Conservation (phyloP, 2,888 invertebrate species). For the Ditylenchus weischeri region DNA sequence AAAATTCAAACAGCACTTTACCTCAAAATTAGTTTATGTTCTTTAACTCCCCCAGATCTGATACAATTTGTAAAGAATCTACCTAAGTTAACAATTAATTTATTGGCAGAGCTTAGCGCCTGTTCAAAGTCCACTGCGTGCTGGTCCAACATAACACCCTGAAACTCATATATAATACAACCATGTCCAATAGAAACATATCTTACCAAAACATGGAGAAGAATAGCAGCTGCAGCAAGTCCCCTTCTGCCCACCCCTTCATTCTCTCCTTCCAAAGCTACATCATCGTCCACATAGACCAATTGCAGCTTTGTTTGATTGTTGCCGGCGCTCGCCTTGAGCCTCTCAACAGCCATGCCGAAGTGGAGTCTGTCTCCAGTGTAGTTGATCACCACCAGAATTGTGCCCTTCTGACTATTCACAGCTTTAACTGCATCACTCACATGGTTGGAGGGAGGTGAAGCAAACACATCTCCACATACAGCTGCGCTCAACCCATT, state of each 20-base stretch:
- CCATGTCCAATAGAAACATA: too few relatives aligned
- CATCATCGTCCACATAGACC: slow-evolving; percentile 71
- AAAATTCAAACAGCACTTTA: too few relatives aligned
- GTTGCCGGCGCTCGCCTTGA: slow-evolving; percentile 59
- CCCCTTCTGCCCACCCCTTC: slow-evolving; percentile 68
- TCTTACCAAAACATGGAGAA: slow-evolving; percentile 67
- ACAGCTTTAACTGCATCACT: slow-evolving; percentile 30
- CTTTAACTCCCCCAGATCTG: too few relatives aligned
- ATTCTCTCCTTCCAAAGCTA: slow-evolving; percentile 63
- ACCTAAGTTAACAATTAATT: slow-evolving; percentile 57
- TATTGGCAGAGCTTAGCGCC: slow-evolving; percentile 61
- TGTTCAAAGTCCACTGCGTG: slow-evolving; percentile 65
- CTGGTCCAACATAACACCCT: slow-evolving; percentile 71
- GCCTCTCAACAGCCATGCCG: slow-evolving; percentile 75
- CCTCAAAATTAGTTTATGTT: too few relatives aligned
- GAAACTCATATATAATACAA: too few relatives aligned
- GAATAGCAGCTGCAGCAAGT: slow-evolving; percentile 65
- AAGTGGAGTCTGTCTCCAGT: slow-evolving; percentile 76
- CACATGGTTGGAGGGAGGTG: slow-evolving; percentile 72
- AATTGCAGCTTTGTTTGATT: slow-evolving; percentile 60
- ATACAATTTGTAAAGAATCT: too few relatives aligned
- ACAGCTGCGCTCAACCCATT: slow-evolving; percentile 78
- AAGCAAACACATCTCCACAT: slow-evolving; percentile 73
- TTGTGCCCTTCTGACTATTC: slow-evolving; percentile 64
- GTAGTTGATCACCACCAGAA: slow-evolving; percentile 74